Percentiles rank a stretch among this genome's conserved stretches.
Conservation (phyloP, 2,888 invertebrate species). For the Drosophila neonasuta region DNA sequence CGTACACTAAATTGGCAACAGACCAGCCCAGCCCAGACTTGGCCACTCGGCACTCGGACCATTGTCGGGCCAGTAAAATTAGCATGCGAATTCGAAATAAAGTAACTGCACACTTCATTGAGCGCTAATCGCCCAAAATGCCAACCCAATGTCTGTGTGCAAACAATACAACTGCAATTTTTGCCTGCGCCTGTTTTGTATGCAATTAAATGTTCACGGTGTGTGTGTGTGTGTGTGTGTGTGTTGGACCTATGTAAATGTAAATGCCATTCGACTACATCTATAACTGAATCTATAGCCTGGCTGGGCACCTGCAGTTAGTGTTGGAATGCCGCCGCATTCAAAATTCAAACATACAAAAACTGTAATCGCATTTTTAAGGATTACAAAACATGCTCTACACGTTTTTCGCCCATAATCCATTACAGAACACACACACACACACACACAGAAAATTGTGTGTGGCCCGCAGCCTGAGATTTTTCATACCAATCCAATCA, state of each 20-base stretch:
- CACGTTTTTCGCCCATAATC: constrained; percentile 17
- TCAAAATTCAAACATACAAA: constrained; percentile 57
- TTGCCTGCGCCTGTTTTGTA: constrained; percentile 41
- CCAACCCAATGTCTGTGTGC: neutral
- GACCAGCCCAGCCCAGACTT: constrained; percentile 1
- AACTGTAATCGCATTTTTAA: constrained; percentile 61
- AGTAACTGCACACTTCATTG: constrained; percentile 63
- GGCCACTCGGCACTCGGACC: neutral
- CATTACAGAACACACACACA: constrained; percentile 5
- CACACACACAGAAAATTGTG: neutral
- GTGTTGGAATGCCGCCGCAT: constrained; percentile 16
- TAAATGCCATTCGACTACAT: too few relatives aligned
- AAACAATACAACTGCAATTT: constrained; percentile 11
- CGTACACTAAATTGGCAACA: constrained; percentile 12
- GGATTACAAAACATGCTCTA: constrained; percentile 54
- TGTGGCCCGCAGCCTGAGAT: constrained; percentile 44
- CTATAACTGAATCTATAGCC: constrained; percentile 33
- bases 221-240: neutral
- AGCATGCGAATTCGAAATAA: constrained; percentile 66
- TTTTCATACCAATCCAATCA: constrained; percentile 24
- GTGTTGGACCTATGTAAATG: neutral
- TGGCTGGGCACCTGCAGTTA: neutral
- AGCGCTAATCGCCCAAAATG: constrained; percentile 53
- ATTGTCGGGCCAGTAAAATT: constrained; percentile 48
- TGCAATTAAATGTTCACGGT: constrained; percentile 66